Percentiles rank a stretch among this genome's conserved stretches.
Conservation (phyloP, 2,888 invertebrate genomes). For the Pseudoips prasinana region DNA sequence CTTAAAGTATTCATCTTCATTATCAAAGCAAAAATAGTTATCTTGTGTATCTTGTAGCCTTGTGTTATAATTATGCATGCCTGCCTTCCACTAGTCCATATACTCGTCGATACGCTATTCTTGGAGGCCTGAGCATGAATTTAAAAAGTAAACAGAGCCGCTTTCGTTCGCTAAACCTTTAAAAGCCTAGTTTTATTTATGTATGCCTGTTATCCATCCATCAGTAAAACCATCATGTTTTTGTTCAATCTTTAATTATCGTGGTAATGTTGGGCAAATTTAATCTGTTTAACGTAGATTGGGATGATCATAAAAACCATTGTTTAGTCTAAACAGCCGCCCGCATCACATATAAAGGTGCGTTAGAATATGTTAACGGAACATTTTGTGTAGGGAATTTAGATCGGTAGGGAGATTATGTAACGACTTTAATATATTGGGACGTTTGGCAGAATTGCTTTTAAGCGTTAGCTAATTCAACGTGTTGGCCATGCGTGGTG, state of each 20-base stretch:
- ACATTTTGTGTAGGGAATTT: conserved; percentile 25
- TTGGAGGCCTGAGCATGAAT: no score
- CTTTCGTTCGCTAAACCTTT: no score
- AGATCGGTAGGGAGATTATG: conserved; percentile 31
- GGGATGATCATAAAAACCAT: conserved; percentile 29
- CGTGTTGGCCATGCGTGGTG: conserved; percentile 25
- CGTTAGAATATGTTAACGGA: conserved; percentile 18
- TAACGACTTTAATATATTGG: conserved; percentile 38
- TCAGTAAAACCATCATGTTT: conserved; percentile 39
- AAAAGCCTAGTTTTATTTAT: background rate
- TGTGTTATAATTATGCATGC: no score
- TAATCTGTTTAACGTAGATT: conserved; percentile 32
- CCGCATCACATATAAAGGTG: conserved; percentile 30
- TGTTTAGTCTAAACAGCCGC: conserved; percentile 27
- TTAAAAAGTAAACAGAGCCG: no score
- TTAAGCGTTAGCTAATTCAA: conserved; percentile 42
- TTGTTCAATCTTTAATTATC: conserved; percentile 49
- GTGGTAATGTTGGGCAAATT: conserved; percentile 33
- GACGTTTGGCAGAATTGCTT: conserved; percentile 36
- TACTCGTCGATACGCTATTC: no score
- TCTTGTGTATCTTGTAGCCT: no score
- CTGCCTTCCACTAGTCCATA: no score
- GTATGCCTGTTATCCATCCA: conserved; percentile 37
- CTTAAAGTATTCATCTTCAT: no score
- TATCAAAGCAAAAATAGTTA: no score